Evolutionary conservation across 2,888 invertebrate species (phyloP), one percentile per base, ranked within the genome.

Genomic region (Rapana venosa): DNA sequence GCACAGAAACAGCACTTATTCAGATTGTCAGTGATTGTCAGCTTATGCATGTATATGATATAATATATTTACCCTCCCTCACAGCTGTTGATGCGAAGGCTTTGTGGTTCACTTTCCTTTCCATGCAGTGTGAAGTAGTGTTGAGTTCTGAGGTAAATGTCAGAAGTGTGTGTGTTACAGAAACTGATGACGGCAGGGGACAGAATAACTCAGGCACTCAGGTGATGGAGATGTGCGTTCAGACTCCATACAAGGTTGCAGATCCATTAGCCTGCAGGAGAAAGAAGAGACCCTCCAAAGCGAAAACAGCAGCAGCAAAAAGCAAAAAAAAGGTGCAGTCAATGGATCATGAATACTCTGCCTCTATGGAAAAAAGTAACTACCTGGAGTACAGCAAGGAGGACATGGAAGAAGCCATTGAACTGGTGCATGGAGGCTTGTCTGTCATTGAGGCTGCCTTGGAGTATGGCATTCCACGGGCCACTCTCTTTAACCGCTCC

Each of bases 371-470:
- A 20, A 61, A 86, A 26, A 83, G 79, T 32, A 36, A 22, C 83
- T 83, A 85, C 58, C 20, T 66, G 30, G 56, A 89, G 2, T 89
- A 89, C 74, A 85, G 74, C 0, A 56, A 22, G 30, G 89, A 85
- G 22, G 89, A 84, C 32, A 74, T 89, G 32, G 32, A 70, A 8
- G 85, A 89, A 74, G 89, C 89, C 77, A 84, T 89, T n/a, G 85
- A 89, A 56, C 89, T 89, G 32, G 47, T 89, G 17, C 89, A 89
- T 58, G 84, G 85, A 20, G 89, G 89, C 2, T 56, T 89, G 85
- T 66, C 85, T 17, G 89, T 89, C 4, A 89, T 89, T 11, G 89
- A 89, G 56, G 89, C 89, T 30, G 89, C 89, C 17, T 74, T 56
- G n/a, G 70, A 32, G 58, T 89, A 56, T 35, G 85, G 85, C 20